Evolutionary conservation across 2,797 vertebrate species (phyloP).

Genomic region (Muscicapa comitata): DNA sequence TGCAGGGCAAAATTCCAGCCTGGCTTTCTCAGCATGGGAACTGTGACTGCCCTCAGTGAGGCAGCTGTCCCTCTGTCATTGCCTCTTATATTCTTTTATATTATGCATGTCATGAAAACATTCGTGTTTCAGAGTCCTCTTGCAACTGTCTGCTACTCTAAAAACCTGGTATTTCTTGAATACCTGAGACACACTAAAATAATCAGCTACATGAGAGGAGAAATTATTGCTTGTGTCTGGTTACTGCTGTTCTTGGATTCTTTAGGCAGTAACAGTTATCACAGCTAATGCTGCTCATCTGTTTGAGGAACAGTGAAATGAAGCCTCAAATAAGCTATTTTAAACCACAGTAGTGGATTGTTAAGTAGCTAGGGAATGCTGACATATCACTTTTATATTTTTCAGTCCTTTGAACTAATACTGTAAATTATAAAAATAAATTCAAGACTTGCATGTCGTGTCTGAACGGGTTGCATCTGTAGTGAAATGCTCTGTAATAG

Average conservation of each 20-base stretch:
- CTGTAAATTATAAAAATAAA: neutral
- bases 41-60: neutral
- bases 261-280: neutral
- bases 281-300: neutral
- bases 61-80: neutral
- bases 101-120: neutral
- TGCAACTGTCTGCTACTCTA: neutral
- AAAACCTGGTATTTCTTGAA: neutral
- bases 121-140: neutral
- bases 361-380: neutral
- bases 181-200: neutral
- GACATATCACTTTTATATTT: neutral
- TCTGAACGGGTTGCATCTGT: neutral
- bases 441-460: neutral
- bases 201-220: neutral
- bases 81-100: neutral
- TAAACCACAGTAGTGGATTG: neutral
- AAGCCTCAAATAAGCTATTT: neutral
- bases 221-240: neutral
- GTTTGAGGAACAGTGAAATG: neutral
- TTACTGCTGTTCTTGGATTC: neutral
- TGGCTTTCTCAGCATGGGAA: neutral
- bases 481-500: neutral
- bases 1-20: neutral
- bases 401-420: constrained; percentile 20